Base-by-base conservation (phyloP, 2,888 invertebrate genomes). In the Cryptus armator region DNA sequence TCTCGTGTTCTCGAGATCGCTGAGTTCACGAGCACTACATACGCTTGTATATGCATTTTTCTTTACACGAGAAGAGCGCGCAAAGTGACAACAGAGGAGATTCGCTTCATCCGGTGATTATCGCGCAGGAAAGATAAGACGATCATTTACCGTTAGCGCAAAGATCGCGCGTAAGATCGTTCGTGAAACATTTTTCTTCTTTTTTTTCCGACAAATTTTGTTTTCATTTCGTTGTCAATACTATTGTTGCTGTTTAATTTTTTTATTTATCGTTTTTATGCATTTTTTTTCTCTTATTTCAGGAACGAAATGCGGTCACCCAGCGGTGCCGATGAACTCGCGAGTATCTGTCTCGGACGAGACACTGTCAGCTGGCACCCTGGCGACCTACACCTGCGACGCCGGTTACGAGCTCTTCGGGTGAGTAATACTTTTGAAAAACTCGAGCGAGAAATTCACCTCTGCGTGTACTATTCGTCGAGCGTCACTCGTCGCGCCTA, bases 401-500 rank as follows among this genome's bases (percentile, higher is more conserved):
- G 96, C 97, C 48, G 98, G 97, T 14, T 98, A 98, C 94, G 98
- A 98, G 93, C 95, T 98, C 14, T 98, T 98, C 92, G 98, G 98
- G 95, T 95, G 62, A 70, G 70, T 32, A 44, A 16, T 19, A 32
- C n/a, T 24, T 32, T 29, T 68, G 46, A 68, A 72, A 64, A 79
- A 64, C 43, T n/a, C 51, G 71, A 48, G 10, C 62, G 51, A 62
- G n/a, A 37, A 43, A 56, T 44, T 56, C 16, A 37, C 46, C 12
- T 53, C 46, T 37, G 64, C 37, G 16, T 44, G 46, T 80, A 24
- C 32, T 32, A 44, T 19, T 62, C 37, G 14, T 43, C 44, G 10
- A 12, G 19, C 51, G n/a, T 24, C 12, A 64, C 72, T 81, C 43
- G 43, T 14, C 16, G 5, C 37, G 56, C 19, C 56, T 77, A 81